Conservation (phyloP, 2,113 vertebrate species). For the Odontesthes bonariensis region DNA sequence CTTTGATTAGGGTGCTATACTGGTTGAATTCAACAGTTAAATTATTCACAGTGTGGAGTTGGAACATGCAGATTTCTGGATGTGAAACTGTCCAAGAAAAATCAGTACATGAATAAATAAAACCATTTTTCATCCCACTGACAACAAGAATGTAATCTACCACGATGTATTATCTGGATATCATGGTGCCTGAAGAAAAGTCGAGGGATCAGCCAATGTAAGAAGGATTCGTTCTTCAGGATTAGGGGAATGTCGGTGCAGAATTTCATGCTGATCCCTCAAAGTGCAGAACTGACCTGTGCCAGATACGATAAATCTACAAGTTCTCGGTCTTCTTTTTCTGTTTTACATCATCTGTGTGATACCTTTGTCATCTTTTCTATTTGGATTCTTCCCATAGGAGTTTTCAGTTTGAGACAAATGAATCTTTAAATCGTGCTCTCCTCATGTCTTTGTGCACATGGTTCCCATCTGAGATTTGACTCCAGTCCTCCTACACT, state of each 20-base stretch:
- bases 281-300: background rate
- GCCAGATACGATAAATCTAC: background rate
- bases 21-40: too few relatives aligned
- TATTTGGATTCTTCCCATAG: background rate
- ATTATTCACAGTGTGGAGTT: background rate
- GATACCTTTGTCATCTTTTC: background rate
- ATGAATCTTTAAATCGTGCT: slow-evolving; percentile 28
- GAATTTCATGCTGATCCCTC: background rate
- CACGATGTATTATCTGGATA: background rate
- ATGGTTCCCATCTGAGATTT: slow-evolving; percentile 6
- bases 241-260: background rate
- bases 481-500: slow-evolving; percentile 4
- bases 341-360: background rate
- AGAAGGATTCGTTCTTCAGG: background rate
- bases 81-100: background rate
- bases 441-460: background rate
- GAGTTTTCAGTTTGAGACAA: slow-evolving; percentile 1
- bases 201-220: background rate
- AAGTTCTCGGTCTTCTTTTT: background rate
- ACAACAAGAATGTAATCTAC: slow-evolving; percentile 3
- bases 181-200: background rate
- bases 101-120: background rate
- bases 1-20: background rate
- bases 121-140: background rate
- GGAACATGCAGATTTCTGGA: background rate